Evolutionary conservation across 1,140 invertebrate genomes (phyloP).

Genomic region (Glomeris maerens): DNA sequence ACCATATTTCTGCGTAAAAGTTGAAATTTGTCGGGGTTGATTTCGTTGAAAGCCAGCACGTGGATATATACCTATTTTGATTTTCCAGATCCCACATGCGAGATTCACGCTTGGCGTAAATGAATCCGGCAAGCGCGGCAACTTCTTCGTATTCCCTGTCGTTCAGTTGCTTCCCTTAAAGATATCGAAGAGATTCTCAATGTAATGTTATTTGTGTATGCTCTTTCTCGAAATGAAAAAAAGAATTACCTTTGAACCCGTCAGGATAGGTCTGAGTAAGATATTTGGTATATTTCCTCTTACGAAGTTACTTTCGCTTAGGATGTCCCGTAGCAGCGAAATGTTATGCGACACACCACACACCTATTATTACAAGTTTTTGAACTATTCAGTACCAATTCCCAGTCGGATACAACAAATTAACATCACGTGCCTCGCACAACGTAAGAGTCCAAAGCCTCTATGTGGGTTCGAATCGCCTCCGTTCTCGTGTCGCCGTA

Average conservation of each 20-base stretch:
- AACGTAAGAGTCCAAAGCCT: conserved; percentile 52
- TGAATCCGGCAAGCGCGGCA: conserved; percentile 34
- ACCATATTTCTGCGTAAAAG: too few species aligned
- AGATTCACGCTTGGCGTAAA: conserved; percentile 36
- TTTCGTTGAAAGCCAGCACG: neutral
- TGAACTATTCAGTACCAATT: too few species aligned
- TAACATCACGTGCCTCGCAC: conserved; percentile 43
- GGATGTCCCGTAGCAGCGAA: conserved; percentile 48
- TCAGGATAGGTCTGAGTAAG: conserved; percentile 35
- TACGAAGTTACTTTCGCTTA: conserved; percentile 45
- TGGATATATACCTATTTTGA: conserved; percentile 18
- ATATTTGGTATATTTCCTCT: conserved; percentile 50
- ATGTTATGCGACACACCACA: conserved; percentile 56
- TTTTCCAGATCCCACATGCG: conserved; percentile 31
- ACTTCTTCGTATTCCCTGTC: conserved; percentile 27
- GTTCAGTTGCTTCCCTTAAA: conserved; percentile 32
- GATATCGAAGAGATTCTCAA: too few species aligned
- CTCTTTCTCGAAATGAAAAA: too few species aligned
- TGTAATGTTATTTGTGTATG: too few species aligned
- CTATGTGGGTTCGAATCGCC: conserved; percentile 43
- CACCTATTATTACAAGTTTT: too few species aligned
- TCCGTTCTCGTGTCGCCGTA: conserved; percentile 42
- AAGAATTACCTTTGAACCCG: conserved; percentile 28
- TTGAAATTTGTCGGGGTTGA: neutral
- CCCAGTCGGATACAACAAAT: too few species aligned